A percentile compares a stretch with the other conserved stretches of the same genome.
phyloP scores from a whole-genome alignment of 2,797 vertebrate genomes.

The Coregonus suidteri region DNA sequence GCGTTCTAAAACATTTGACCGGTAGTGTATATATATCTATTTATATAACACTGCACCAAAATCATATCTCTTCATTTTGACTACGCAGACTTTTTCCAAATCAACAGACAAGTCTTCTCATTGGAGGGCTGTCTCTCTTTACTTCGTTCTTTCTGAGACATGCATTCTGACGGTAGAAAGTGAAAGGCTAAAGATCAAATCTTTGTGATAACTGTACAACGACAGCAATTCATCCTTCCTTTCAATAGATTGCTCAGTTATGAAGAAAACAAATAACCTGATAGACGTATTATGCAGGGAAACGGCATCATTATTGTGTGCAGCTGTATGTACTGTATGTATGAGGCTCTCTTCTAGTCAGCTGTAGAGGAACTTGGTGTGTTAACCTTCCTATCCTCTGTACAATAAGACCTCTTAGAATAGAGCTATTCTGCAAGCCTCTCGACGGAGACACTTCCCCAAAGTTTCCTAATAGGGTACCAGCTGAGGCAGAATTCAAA shows the following conservation, averaged over 20 bases:
- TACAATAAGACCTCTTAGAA: constrained; percentile 55
- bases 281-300: constrained; percentile 20
- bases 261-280: constrained; percentile 19
- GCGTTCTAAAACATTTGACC: no score
- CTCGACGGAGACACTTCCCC: constrained; percentile 35
- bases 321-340: constrained; percentile 44
- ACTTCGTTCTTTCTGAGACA: background rate
- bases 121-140: background rate
- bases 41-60: constrained; percentile 43
- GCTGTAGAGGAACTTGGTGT: constrained; percentile 56
- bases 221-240: constrained; percentile 36
- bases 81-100: background rate
- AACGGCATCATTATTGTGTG: constrained; percentile 28
- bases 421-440: constrained; percentile 36
- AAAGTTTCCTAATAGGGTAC: constrained; percentile 15
- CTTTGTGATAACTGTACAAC: constrained; percentile 36
- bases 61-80: constrained; percentile 5
- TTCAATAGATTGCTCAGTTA: constrained; percentile 32
- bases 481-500: constrained; percentile 44
- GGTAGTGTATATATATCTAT: background rate
- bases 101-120: background rate
- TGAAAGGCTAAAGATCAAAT: constrained; percentile 22
- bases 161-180: background rate
- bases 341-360: constrained; percentile 43
- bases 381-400: constrained; percentile 29